Evolutionary conservation across 2,888 invertebrate species (phyloP).

Genomic region (Hymenopus coronatus): DNA sequence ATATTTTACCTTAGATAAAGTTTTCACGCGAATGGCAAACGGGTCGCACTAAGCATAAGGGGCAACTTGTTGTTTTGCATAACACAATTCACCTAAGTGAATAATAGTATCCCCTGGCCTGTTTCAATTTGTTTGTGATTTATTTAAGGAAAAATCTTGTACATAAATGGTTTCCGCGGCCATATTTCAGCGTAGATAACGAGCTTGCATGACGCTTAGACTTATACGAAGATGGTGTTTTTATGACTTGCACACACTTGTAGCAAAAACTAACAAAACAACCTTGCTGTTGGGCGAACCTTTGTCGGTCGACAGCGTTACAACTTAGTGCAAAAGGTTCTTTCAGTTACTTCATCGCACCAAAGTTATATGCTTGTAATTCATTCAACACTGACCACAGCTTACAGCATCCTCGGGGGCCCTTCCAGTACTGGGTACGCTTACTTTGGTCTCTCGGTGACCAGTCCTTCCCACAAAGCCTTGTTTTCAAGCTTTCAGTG

Average conservation of each 20-base stretch:
- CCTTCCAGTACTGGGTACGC: no score
- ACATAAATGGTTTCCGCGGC: not conserved
- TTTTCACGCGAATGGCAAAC: no score
- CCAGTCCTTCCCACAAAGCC: no score
- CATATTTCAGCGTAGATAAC: not conserved
- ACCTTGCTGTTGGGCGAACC: not conserved
- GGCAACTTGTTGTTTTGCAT: not conserved
- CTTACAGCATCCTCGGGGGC: no score
- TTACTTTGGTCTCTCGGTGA: no score
- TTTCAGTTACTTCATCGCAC: not conserved
- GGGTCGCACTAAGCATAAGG: not conserved
- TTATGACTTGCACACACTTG: not conserved
- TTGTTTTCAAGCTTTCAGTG: no score
- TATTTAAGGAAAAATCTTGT: not conserved
- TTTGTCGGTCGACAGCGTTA: not conserved
- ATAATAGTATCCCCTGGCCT: not conserved
- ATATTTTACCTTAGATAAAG: no score
- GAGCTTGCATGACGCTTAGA: not conserved
- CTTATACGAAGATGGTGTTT: not conserved
- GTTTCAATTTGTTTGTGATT: not conserved
- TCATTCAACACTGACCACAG: no score
- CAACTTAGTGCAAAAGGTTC: not conserved
- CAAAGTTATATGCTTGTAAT: no score
- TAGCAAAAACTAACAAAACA: not conserved
- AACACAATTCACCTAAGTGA: not conserved